Conservation (phyloP, 2,113 vertebrate genomes). For the Canis aureus region DNA sequence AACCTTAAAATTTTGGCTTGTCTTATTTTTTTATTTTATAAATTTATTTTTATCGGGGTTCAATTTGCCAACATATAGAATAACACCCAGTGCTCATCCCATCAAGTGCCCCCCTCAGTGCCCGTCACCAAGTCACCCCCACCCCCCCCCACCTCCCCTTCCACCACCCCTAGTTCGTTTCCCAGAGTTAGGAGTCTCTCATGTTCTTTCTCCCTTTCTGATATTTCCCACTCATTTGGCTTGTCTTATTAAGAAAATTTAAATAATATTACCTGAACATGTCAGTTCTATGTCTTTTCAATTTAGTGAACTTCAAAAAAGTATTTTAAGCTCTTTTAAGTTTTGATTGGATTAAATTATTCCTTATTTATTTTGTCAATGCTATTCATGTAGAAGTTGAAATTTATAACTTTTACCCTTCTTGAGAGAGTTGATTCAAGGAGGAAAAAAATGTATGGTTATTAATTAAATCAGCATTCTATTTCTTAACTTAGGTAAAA, state of each 20-base stretch:
- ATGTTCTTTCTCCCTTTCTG: too few relatives aligned
- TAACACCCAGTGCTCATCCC: too few relatives aligned
- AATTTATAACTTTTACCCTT: conserved; percentile 9
- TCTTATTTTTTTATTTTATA: background rate
- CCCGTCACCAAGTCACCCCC: too few relatives aligned
- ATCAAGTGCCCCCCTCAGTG: too few relatives aligned
- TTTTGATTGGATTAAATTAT: conserved; percentile 20
- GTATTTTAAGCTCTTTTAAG: background rate
- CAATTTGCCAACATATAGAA: too few relatives aligned
- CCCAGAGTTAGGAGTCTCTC: too few relatives aligned
- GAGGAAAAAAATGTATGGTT: background rate
- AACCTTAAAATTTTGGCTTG: background rate
- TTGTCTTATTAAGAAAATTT: background rate
- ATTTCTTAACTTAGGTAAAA: conserved; percentile 20
- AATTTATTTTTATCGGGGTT: too few relatives aligned
- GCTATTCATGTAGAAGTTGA: background rate
- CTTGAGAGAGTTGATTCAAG: background rate
- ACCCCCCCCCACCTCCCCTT: too few relatives aligned
- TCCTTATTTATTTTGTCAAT: background rate
- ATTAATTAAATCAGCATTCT: background rate
- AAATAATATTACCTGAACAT: background rate
- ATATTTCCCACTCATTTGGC: background rate
- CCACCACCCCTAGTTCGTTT: too few relatives aligned
- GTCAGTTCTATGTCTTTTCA: background rate
- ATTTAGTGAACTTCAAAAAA: background rate